These are phyloP conservation scores for Electrophaes corylata DNA, from an alignment of 2,888 invertebrate species.

Conservation along the genomic window DNA sequence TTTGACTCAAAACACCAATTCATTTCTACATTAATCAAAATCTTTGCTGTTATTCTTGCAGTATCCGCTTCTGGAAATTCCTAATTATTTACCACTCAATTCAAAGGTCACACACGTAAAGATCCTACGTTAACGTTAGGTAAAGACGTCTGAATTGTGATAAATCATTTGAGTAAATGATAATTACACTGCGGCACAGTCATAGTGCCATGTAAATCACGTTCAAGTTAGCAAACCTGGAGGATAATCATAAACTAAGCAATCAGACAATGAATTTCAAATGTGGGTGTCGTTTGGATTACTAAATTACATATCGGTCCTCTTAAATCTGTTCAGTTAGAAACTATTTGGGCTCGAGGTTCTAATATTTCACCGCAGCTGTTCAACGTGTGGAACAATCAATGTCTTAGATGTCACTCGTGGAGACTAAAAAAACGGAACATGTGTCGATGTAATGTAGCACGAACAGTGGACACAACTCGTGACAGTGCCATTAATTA, in stretches of 20 bases:
- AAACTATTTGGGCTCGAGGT: conserved; percentile 51
- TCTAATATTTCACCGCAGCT: conserved; percentile 71
- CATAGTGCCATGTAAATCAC: conserved; percentile 65
- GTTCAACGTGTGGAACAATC: conserved; percentile 65
- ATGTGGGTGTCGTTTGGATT: conserved; percentile 72
- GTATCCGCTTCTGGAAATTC: conserved; percentile 45
- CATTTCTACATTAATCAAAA: conserved; percentile 33
- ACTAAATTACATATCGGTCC: conserved; percentile 69
- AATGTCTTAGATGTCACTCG: conserved; percentile 67
- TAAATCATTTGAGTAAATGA: conserved; percentile 67
- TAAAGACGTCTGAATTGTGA: conserved; percentile 65
- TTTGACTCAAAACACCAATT: conserved; percentile 13
- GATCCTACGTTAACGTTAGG: conserved; percentile 54
- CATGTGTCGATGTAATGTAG: conserved; percentile 66
- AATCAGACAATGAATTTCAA: conserved; percentile 68
- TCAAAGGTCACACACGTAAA: conserved; percentile 61
- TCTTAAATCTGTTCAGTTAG: conserved; percentile 57
- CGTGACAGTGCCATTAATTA: conserved; percentile 55
- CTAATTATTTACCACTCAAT: conserved; percentile 46
- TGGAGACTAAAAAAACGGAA: conserved; percentile 64
- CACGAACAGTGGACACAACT: conserved; percentile 65
- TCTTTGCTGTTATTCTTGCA: conserved; percentile 28
- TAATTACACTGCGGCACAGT: conserved; percentile 62
- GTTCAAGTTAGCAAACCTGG: conserved; percentile 63
- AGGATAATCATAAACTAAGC: conserved; percentile 69